Conservation (phyloP, 1,140 invertebrate genomes). For the Propsilocerus akamusi region DNA sequence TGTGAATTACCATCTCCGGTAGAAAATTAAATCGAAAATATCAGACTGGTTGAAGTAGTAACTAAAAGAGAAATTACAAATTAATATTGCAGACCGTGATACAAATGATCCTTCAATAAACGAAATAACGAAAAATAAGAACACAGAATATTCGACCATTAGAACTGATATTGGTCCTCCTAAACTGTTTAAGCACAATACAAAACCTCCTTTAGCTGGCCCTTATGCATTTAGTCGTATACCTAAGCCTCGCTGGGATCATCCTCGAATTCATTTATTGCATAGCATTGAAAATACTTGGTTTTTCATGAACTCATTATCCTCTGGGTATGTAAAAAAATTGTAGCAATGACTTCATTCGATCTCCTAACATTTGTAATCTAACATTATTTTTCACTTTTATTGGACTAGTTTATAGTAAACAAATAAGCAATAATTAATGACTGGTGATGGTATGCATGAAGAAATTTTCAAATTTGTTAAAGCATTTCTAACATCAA, state of each 20-base stretch:
- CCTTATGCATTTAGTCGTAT: constrained; percentile 80
- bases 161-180: constrained; percentile 23
- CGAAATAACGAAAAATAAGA: constrained; percentile 1
- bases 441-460: background rate
- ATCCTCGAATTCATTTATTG: constrained; percentile 59
- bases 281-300: constrained; percentile 56
- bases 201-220: constrained; percentile 62
- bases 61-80: too few species aligned
- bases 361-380: too few species aligned
- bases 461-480: background rate
- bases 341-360: too few species aligned
- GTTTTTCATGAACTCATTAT: constrained; percentile 60
- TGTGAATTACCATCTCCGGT: too few species aligned
- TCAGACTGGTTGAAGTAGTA: too few species aligned
- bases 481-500: background rate
- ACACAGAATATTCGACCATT: constrained; percentile 12
- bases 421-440: background rate
- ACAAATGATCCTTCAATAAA: background rate
- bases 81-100: too few species aligned
- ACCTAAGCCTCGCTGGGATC: constrained; percentile 57
- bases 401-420: background rate
- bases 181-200: constrained; percentile 33
- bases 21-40: too few species aligned
- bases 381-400: background rate
- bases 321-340: constrained; percentile 40